Conservation (phyloP, 2,797 vertebrate genomes). For the Lithobates pipiens region DNA sequence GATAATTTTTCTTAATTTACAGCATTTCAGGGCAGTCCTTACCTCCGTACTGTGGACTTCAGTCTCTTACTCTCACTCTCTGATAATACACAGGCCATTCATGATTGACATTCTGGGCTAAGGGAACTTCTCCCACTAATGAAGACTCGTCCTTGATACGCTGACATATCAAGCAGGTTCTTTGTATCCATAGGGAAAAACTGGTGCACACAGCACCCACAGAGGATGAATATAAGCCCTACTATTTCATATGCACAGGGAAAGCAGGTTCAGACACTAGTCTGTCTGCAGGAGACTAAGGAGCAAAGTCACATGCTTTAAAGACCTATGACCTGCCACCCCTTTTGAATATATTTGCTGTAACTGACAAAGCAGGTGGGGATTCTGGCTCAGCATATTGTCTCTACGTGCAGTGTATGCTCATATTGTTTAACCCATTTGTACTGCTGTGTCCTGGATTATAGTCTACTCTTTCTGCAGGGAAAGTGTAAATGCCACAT, state of each 20-base stretch:
- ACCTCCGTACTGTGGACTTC: slow-evolving; percentile 5
- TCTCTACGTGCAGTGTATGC: slow-evolving; percentile 15
- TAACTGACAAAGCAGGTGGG: slow-evolving; percentile 60
- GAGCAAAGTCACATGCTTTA: slow-evolving; percentile 48
- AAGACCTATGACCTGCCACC: slow-evolving; percentile 58
- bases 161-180: neutral
- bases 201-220: slow-evolving; percentile 5
- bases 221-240: neutral
- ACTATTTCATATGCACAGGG: slow-evolving; percentile 13
- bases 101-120: neutral
- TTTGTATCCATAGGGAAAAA: neutral
- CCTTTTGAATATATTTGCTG: slow-evolving; percentile 57
- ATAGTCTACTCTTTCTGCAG: neutral
- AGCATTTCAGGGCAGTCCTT: slow-evolving; percentile 56
- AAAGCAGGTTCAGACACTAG: slow-evolving; percentile 24
- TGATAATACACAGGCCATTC: neutral
- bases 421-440: slow-evolving; percentile 42
- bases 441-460: neutral
- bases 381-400: slow-evolving; percentile 31
- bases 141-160: neutral
- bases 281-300: slow-evolving; percentile 52
- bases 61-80: neutral
- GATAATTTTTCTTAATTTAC: slow-evolving; percentile 62
- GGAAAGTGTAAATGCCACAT: neutral
- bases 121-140: neutral